Percentiles rank a stretch among this genome's conserved stretches.
phyloP scores from a whole-genome alignment of 2,113 vertebrate species.

The Pyxicephalus adspersus region DNA sequence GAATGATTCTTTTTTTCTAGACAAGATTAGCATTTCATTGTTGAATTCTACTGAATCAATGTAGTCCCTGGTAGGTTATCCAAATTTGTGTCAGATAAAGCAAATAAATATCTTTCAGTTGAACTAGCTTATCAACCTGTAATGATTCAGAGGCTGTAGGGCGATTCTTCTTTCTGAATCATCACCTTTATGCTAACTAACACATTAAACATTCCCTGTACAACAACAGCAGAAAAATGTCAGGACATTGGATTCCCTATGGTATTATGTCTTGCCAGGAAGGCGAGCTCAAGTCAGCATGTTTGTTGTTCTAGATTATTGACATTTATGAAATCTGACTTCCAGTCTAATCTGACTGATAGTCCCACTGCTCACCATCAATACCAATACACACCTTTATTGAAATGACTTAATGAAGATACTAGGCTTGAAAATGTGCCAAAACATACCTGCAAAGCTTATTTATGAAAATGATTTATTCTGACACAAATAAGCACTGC shows the following conservation, averaged over 20 bases:
- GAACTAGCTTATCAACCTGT: not conserved
- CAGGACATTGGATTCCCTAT: not conserved
- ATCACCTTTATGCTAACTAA: not conserved
- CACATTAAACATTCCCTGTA: not conserved
- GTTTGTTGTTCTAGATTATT: not conserved
- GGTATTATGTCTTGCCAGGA: not conserved
- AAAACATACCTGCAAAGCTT: slow-evolving; percentile 6
- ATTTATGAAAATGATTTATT: slow-evolving; percentile 1
- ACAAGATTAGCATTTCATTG: not conserved
- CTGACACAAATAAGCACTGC: not conserved
- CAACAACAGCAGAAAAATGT: not conserved
- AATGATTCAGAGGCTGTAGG: not conserved
- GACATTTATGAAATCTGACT: not conserved
- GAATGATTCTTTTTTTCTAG: not conserved
- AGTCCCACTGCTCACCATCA: not conserved
- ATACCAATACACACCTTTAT: slow-evolving; percentile 11
- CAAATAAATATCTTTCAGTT: slow-evolving; percentile 5
- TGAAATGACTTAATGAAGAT: slow-evolving; percentile 21
- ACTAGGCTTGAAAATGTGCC: not conserved
- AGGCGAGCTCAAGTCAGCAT: not conserved
- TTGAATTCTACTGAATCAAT: not conserved
- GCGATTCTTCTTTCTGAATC: not conserved
- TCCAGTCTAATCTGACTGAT: no score
- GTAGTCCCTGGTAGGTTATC: not conserved
- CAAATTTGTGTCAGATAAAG: not conserved